Base-by-base conservation (phyloP, 2,888 invertebrate genomes). In the Gymnocheta viridis region DNA sequence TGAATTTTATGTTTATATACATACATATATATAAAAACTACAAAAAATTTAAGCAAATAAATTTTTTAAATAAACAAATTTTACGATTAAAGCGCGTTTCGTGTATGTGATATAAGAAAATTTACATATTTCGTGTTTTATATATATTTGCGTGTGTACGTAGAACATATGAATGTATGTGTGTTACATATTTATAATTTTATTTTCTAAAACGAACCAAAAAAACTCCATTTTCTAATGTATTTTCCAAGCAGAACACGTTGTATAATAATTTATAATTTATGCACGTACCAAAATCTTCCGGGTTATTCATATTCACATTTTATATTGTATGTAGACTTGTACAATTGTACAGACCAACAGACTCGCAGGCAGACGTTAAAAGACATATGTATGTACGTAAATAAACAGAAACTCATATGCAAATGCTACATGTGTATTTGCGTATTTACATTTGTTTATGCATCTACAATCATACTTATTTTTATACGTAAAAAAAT, bases 191-290 rank as follows among this genome's bases (percentile, higher is more conserved):
- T 62, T 27, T n/a, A 14, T 56, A 51, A 64, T 47, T 70, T 24
- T 35, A 47, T 72, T 14, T 72, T 79, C 44, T 22, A 19, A 32
- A 12, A 14, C 32, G 22, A 62, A 17, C 10, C n/a, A 24, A 51
- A 49, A 51, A 49, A 62, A 27, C 19, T 51, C 22, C 19, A 10
- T 77, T 56, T 27, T 24, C 32, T 70, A 62, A 70, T 56, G 62
- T 56, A 24, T 72, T 64, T 44, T 70, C 10, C 5, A 12, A 29
- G 47, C 12, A 54, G 44, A 79, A 56, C 69, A 69, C 76, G 47
- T 82, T 64, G 81, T 74, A 70, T 47, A 12, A 17, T 47, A 24
- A 47, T 82, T 69, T 70, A 47, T 69, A 76, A 82, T 76, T 74
- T 76, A 69, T 76, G 56, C 76, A 76, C 69, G 76, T 41, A 69